Evolutionary conservation across 2,797 vertebrate species (phyloP), one percentile per base, ranked within the genome.

Genomic region (Capromys pilorides): DNA sequence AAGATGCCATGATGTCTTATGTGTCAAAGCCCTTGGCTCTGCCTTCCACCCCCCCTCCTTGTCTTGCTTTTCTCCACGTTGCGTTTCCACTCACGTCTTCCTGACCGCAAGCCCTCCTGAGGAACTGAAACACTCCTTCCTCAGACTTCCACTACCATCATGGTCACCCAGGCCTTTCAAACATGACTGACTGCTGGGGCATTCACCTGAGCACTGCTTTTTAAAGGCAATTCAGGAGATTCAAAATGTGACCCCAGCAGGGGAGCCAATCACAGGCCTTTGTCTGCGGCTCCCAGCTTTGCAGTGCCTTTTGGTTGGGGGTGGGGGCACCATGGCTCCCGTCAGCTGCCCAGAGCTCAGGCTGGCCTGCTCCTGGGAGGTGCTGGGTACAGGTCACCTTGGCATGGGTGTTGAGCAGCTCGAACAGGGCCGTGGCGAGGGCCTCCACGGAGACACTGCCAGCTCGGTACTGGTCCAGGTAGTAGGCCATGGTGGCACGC

Each of bases 361-460:
- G 4, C n/a, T 28, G 12, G 51, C 49, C 9, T 8, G 16, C 36
- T 33, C 36, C 19, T 7, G 11, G 41, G 2, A 10, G 51, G 51
- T 19, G 71, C 41, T 85, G 19, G 39, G 69, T 14, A 36, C 51
- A 57, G 71, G 64, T 95, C 92, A 97, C 99, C 99, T 99, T 99
- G 83, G 99, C 99, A 0, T 99, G 99, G 0, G 99, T 99, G 98
- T 99, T 99, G 97, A 99, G 98, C 62, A 99, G 98, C 97, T 99
- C 99, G 0, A 99, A 99, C 95, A 99, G 98, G 0, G 99, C 99
- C 99, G 99, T 99, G 97, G 99, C 98, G 0, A 99, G 98, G 92
- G 99, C 99, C 90, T 99, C 99, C 79, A 99, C 99, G 0, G 99
- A 98, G 91, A 99, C 96, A 97, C 99, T 98, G 19, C 98, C 98